Evolutionary conservation across 2,888 invertebrate species (phyloP).

Genomic region (Sinelater perroti): DNA sequence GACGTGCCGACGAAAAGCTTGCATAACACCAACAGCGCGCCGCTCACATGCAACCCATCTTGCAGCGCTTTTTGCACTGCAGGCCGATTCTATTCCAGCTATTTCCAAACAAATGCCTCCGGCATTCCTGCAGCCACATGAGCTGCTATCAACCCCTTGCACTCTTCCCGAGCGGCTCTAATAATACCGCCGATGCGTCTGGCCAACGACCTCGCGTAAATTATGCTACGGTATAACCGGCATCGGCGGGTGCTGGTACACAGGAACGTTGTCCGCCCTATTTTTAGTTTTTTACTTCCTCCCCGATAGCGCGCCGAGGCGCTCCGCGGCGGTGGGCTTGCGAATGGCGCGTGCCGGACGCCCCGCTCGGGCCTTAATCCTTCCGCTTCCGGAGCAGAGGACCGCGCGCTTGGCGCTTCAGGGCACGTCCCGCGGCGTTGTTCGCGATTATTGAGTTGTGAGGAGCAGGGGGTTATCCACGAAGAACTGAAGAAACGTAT

Average conservation of each 20-base stretch:
- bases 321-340: constrained; percentile 9
- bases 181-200: constrained; percentile 33
- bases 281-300: constrained; percentile 34
- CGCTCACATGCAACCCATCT: too few species aligned
- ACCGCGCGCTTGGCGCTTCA: neutral
- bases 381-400: neutral
- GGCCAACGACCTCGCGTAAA: constrained; percentile 35
- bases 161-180: constrained; percentile 28
- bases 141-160: too few species aligned
- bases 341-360: constrained; percentile 15
- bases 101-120: too few species aligned
- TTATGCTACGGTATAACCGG: constrained; percentile 35
- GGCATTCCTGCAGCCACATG: too few species aligned
- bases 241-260: constrained; percentile 24
- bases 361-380: neutral
- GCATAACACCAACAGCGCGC: too few species aligned
- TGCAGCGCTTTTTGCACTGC: too few species aligned
- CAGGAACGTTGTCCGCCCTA: constrained; percentile 22
- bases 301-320: constrained; percentile 24
- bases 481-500: neutral
- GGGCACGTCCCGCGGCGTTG: neutral
- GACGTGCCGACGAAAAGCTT: too few species aligned
- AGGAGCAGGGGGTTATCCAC: neutral
- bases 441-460: constrained; percentile 8
- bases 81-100: too few species aligned